Conservation (phyloP, 2,113 vertebrate species). For the Gnathonemus longibarbis region DNA sequence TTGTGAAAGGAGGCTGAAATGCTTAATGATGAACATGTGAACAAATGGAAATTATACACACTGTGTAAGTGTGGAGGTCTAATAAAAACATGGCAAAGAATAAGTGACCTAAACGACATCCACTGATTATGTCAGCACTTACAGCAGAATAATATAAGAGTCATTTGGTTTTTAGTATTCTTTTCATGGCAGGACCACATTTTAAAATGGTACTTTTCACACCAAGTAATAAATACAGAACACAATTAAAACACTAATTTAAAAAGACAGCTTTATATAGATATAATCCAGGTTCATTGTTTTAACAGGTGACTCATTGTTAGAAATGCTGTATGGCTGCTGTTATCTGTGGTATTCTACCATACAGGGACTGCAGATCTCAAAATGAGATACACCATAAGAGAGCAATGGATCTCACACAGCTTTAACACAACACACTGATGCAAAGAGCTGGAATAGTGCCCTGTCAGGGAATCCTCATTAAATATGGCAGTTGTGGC, state of each 20-base stretch:
- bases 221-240: not conserved
- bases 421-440: not conserved
- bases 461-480: not conserved
- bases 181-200: not conserved
- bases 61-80: not conserved
- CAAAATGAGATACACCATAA: not conserved
- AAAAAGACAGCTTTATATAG: constrained; percentile 23
- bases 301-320: not conserved
- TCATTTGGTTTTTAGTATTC: not conserved
- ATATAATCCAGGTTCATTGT: constrained; percentile 46
- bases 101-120: not conserved
- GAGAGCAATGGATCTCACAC: not conserved
- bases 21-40: not conserved
- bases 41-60: not conserved
- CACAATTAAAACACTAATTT: not conserved
- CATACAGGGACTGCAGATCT: constrained; percentile 24
- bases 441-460: not conserved
- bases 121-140: not conserved
- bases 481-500: not conserved
- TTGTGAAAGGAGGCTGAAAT: not conserved
- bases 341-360: constrained; percentile 1
- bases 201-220: not conserved
- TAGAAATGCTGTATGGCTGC: not conserved
- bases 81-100: not conserved
- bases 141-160: not conserved